Conservation (phyloP, 2,888 invertebrate species). For the Drosophila monieri region DNA sequence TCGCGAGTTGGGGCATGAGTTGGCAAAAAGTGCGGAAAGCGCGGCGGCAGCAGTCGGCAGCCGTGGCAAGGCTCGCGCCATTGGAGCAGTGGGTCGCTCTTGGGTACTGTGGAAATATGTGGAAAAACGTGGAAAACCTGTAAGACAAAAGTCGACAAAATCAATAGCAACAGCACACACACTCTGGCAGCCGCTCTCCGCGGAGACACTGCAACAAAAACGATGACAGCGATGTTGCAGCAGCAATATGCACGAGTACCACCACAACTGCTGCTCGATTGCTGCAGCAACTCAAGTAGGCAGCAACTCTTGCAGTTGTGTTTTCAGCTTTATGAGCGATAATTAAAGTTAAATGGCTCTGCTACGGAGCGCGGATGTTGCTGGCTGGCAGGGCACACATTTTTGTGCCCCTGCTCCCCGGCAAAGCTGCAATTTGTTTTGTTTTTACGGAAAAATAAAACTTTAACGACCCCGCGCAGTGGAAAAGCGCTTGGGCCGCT, state of each 20-base stretch:
- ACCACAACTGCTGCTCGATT: background rate
- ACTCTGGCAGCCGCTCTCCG: background rate
- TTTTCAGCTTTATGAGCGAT: conserved; percentile 58
- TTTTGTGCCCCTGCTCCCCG: background rate
- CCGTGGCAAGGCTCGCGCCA: conserved; percentile 47
- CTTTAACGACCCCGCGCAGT: conserved; percentile 46
- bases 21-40: conserved; percentile 47
- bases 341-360: conserved; percentile 70
- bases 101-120: conserved; percentile 53
- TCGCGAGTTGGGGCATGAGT: conserved; percentile 54
- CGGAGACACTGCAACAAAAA: conserved; percentile 29
- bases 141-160: conserved; percentile 53
- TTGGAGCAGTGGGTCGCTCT: conserved; percentile 74
- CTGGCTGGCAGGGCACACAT: conserved; percentile 19
- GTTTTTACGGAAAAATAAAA: conserved; percentile 45
- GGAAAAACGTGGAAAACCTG: conserved; percentile 74
- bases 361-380: conserved; percentile 35
- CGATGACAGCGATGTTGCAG: conserved; percentile 48
- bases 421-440: conserved; percentile 39
- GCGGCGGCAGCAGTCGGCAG: conserved; percentile 2
- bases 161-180: conserved; percentile 41
- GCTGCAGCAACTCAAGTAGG: conserved; percentile 36
- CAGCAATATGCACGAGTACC: conserved; percentile 11
- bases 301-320: conserved; percentile 40
- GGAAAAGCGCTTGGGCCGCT: background rate